Percentiles rank a stretch among this genome's conserved stretches.
These are phyloP conservation scores for Melanchra persicariae DNA, from an alignment of 2,888 invertebrate genomes.

Conservation along the genomic window DNA sequence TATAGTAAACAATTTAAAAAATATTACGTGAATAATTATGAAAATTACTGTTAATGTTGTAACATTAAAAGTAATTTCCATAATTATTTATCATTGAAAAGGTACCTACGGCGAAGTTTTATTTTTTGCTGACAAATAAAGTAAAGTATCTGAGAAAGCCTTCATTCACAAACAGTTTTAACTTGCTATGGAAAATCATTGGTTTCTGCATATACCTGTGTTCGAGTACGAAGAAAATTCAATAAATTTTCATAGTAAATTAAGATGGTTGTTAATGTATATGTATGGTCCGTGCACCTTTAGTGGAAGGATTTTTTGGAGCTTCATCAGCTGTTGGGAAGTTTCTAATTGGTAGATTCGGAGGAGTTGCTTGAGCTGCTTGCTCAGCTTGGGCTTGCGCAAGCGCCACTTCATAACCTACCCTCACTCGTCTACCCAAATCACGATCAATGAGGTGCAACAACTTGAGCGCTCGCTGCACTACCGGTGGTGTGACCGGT, in stretches of 20 bases:
- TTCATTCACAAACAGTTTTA: neutral
- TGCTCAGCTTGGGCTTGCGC: slow-evolving; percentile 19
- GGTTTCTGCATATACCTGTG: neutral
- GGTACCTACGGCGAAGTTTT: neutral
- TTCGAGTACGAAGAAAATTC: neutral
- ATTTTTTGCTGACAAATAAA: neutral
- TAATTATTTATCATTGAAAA: neutral
- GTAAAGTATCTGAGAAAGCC: neutral
- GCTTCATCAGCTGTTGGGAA: slow-evolving; percentile 22
- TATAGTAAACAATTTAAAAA: too few species aligned
- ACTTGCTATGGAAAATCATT: neutral
- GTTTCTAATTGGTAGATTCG: slow-evolving; percentile 31
- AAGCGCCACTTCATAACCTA: slow-evolving; percentile 39
- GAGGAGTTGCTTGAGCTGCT: slow-evolving; percentile 25
- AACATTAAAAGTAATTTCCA: neutral
- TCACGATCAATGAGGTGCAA: slow-evolving; percentile 94
- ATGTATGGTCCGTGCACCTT: slow-evolving; percentile 18
- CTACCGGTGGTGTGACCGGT: slow-evolving; percentile 45
- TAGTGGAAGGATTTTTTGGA: neutral
- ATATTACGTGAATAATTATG: too few species aligned
- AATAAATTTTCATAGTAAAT: neutral
- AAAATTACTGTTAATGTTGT: neutral
- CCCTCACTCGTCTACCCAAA: slow-evolving; percentile 92
- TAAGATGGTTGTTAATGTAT: neutral
- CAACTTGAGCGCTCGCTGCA: slow-evolving; percentile 94